Conservation (phyloP, 2,113 vertebrate genomes). For the Melospiza georgiana region DNA sequence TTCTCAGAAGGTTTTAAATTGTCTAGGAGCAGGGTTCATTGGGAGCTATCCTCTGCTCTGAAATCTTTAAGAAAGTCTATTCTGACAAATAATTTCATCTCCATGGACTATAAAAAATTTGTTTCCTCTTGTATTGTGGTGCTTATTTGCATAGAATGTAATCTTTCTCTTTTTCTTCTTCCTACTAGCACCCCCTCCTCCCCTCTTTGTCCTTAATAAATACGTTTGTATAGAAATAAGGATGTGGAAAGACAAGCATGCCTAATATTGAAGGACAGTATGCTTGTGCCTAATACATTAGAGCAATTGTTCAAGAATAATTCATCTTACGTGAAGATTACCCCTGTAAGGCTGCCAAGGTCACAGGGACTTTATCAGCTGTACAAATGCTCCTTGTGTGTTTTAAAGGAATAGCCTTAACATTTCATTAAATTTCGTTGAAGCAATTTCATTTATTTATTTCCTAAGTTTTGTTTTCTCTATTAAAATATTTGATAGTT, state of each 20-base stretch:
- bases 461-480: background rate
- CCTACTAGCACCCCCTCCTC: background rate
- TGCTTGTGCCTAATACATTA: constrained; percentile 63
- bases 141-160: background rate
- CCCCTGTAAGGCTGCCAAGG: constrained; percentile 60
- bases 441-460: background rate
- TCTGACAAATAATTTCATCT: background rate
- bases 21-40: background rate
- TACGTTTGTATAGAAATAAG: constrained; percentile 42
- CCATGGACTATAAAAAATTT: background rate
- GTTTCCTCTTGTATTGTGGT: background rate
- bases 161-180: background rate
- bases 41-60: background rate
- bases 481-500: background rate
- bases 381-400: constrained; percentile 29
- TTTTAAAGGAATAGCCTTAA: constrained; percentile 36
- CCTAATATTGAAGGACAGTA: constrained; percentile 68
- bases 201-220: constrained; percentile 38
- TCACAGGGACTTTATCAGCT: constrained; percentile 53
- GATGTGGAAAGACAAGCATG: constrained; percentile 65
- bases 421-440: background rate
- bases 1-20: background rate
- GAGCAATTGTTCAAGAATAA: constrained; percentile 70
- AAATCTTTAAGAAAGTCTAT: background rate
- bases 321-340: constrained; percentile 67